Conservation (phyloP, 2,113 vertebrate genomes). For the Bambusicola thoracicus region DNA sequence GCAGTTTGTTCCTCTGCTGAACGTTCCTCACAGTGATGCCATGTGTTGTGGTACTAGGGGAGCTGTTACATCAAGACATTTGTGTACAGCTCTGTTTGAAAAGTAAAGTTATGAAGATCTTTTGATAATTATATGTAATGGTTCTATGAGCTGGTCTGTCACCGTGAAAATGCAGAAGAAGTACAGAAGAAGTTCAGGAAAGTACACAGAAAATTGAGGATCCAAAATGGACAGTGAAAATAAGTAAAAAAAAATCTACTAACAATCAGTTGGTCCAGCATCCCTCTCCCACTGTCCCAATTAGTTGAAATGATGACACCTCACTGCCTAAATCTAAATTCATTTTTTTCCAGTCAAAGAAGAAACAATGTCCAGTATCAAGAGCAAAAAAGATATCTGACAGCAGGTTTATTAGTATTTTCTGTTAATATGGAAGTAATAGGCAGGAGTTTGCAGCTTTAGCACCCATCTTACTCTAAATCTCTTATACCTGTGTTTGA, state of each 20-base stretch:
- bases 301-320: background rate
- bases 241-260: background rate
- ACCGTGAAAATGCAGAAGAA: background rate
- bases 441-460: background rate
- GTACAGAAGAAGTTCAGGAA: background rate
- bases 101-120: background rate
- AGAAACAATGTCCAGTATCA: background rate
- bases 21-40: background rate
- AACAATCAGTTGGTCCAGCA: background rate
- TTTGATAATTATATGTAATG: background rate
- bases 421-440: background rate
- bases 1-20: background rate
- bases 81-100: background rate
- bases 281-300: background rate
- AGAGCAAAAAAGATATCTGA: background rate
- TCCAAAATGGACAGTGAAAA: background rate
- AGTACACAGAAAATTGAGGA: background rate
- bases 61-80: background rate
- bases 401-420: background rate
- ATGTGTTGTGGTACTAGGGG: background rate
- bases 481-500: background rate
- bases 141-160: background rate
- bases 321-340: background rate
- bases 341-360: background rate
- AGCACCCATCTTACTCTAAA: background rate